phyloP scores from a whole-genome alignment of 2,113 vertebrate genomes.

The Orycteropus afer region DNA sequence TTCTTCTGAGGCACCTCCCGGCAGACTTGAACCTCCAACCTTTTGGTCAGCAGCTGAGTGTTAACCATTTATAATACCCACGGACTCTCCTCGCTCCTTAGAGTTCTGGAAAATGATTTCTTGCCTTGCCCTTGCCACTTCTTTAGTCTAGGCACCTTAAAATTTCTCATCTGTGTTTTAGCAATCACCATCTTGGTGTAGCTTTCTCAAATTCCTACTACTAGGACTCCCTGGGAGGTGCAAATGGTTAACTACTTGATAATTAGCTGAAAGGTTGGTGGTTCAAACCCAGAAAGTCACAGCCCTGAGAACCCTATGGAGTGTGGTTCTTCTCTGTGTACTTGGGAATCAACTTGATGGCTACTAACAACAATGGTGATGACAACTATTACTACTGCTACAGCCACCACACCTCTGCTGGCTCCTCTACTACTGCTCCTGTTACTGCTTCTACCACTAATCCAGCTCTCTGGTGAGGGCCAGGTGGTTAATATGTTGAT shows the following conservation, averaged over 20 bases:
- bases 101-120: not conserved
- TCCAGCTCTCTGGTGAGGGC: not conserved
- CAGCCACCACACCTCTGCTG: not conserved
- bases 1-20: not conserved
- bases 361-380: too few relatives aligned
- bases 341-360: too few relatives aligned
- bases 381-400: fast-evolving
- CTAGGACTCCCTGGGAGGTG: not conserved
- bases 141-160: not conserved
- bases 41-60: not conserved
- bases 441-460: not conserved
- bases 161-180: not conserved
- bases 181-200: not conserved
- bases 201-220: not conserved
- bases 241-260: not conserved
- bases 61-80: not conserved
- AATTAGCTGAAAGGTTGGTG: not conserved
- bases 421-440: too few relatives aligned
- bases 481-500: not conserved
- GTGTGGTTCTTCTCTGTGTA: not conserved
- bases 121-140: not conserved
- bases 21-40: not conserved
- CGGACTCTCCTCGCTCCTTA: not conserved
- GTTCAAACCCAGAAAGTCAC: not conserved
- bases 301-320: not conserved